Base-by-base conservation (phyloP, 64 coral and sea anemone genomes). In the Stichodactyla helianthus region DNA sequence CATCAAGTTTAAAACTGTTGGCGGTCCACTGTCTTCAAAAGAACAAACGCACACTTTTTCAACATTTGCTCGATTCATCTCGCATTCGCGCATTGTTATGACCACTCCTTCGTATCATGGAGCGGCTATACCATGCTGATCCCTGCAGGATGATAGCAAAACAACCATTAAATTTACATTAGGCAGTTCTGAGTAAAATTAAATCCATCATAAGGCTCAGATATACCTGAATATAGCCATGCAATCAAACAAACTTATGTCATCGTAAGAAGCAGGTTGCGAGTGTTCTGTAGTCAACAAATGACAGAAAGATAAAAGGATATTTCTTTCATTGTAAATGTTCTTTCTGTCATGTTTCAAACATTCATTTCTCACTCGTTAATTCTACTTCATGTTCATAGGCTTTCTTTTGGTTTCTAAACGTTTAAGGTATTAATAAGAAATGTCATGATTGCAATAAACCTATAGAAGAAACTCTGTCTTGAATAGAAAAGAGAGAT, bases 71-170 rank as follows among this genome's bases (percentile, higher is more conserved):
- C 16, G 13, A 81, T 81, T 81, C 52, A 54, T 20, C 51, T 51
- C 78, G 19, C 1, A 52, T 53, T 16, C 78, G 50, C 50, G 78
- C 53, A 18, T 81, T 81, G 78, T 81, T 81, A 5, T 81, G 51
- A 81, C 78, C 78, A 54, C 78, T 52, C 78, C 78, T 81, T 81
- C 4, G 51, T 81, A 7, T 79, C 77, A 79, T 79, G 77, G 77
- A 79, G 50, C 12, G 77, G 31, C 25, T 51, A 52, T 20, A 8
- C 78, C 78, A 81, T 81, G 78, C 50, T 81, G 35, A 51, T 81
- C 78, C 4, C 78, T 81, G 78, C 78, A 81, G 15, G 51, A 54
- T 53, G 78, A 52, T 54, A 51, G 44, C 6, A 54, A 6, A 81
- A 81, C 78, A 81, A 51, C 35, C 35, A 53, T 74, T 74, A 27